Evolutionary conservation across 2,797 vertebrate species (phyloP).

Genomic region (Lutra lutra): DNA sequence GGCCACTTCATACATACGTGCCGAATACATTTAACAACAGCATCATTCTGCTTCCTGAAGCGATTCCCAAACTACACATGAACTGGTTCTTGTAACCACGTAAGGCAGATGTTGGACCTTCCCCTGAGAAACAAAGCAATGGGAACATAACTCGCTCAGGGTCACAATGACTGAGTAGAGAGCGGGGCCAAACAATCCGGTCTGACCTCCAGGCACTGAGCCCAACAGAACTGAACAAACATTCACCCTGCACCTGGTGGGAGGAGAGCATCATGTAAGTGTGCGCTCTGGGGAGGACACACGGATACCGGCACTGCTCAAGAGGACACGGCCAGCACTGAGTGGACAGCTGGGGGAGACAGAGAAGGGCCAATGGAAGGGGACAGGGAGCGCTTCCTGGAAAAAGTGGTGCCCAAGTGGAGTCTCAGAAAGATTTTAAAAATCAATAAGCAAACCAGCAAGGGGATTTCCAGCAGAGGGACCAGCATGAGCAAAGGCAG

Average conservation of each 20-base stretch:
- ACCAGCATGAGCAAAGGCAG: background rate
- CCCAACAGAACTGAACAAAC: background rate
- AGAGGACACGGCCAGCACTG: background rate
- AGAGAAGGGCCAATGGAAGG: accelerated
- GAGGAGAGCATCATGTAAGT: accelerated
- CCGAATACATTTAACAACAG: background rate
- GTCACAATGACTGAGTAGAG: background rate
- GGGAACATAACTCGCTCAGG: background rate
- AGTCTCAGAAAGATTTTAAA: background rate
- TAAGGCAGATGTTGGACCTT: background rate
- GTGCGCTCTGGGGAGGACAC: background rate
- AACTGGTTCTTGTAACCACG: background rate
- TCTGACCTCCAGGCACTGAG: background rate
- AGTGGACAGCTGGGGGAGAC: background rate
- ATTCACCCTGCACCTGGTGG: background rate
- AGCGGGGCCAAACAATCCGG: background rate
- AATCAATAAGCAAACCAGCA: background rate
- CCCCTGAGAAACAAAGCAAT: background rate
- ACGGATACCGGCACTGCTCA: background rate
- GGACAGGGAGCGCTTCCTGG: background rate
- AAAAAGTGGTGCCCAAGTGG: background rate
- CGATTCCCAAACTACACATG: background rate
- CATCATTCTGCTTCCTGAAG: background rate
- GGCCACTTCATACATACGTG: background rate
- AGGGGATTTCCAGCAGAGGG: background rate